phyloP scores from a whole-genome alignment of 2,797 vertebrate species.

The Kryptopterus vitreolus region DNA sequence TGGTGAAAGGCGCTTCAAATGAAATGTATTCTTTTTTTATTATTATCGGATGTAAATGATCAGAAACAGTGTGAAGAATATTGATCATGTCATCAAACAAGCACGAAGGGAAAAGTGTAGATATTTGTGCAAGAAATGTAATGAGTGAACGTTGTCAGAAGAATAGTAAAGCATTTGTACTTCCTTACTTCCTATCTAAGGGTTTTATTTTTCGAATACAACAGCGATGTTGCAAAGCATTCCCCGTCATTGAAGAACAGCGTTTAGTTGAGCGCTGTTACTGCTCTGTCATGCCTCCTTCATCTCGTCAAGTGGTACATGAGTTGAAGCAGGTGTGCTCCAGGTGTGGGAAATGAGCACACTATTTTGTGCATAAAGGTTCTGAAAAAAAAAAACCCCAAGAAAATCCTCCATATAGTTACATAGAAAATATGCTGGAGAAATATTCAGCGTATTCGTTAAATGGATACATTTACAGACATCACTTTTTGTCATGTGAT shows the following conservation, averaged over 20 bases:
- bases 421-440: not conserved
- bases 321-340: conserved; percentile 4
- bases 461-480: not conserved
- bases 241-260: too few species aligned
- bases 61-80: too few species aligned
- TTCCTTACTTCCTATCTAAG: too few species aligned
- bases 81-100: too few species aligned
- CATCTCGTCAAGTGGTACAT: not conserved
- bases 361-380: not conserved
- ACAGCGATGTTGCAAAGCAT: too few species aligned
- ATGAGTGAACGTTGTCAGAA: too few species aligned
- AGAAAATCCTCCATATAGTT: not conserved
- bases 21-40: too few species aligned
- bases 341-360: not conserved
- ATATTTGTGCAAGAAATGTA: too few species aligned
- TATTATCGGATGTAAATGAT: too few species aligned
- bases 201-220: not conserved
- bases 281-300: conserved; percentile 14
- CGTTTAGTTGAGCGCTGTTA: not conserved
- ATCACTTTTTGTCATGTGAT: not conserved
- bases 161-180: too few species aligned
- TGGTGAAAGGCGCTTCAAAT: too few species aligned
- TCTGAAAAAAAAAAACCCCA: not conserved
- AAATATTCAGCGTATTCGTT: not conserved
- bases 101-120: too few species aligned